phyloP scores from a whole-genome alignment of 2,888 invertebrate species.

The Limnephilus lunatus region DNA sequence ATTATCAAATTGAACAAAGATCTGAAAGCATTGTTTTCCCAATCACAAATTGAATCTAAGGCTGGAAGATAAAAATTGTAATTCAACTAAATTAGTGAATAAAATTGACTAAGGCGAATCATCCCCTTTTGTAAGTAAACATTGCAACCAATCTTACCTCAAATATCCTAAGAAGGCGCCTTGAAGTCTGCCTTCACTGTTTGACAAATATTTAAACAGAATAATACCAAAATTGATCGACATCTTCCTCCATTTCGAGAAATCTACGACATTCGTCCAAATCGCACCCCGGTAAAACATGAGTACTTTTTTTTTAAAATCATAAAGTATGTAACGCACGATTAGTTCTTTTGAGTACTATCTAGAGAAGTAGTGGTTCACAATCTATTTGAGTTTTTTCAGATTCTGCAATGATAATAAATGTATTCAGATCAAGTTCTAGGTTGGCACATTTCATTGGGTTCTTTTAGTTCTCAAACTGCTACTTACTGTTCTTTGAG shows the following conservation, averaged over 20 bases:
- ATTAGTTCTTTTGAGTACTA: too few species aligned
- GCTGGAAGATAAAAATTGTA: neutral
- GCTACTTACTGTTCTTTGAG: neutral
- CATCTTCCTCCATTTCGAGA: neutral
- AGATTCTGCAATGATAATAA: neutral
- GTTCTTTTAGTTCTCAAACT: neutral
- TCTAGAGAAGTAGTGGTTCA: neutral
- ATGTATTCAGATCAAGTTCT: neutral
- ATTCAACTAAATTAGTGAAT: neutral
- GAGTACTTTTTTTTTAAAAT: too few species aligned
- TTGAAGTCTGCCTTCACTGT: neutral
- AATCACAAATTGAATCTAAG: neutral
- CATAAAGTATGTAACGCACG: too few species aligned
- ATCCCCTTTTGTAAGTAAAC: neutral
- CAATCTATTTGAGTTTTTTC: neutral
- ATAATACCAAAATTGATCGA: neutral
- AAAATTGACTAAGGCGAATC: neutral
- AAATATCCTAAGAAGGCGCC: neutral
- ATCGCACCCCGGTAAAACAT: too few species aligned
- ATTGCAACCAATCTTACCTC: neutral
- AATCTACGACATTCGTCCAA: too few species aligned
- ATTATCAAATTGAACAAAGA: neutral
- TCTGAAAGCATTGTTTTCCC: neutral
- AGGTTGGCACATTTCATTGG: neutral
- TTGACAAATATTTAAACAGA: too few species aligned